Percentiles rank a stretch among this genome's conserved stretches.
Conservation (phyloP, 2,888 invertebrate species). For the Cistogaster globosa region DNA sequence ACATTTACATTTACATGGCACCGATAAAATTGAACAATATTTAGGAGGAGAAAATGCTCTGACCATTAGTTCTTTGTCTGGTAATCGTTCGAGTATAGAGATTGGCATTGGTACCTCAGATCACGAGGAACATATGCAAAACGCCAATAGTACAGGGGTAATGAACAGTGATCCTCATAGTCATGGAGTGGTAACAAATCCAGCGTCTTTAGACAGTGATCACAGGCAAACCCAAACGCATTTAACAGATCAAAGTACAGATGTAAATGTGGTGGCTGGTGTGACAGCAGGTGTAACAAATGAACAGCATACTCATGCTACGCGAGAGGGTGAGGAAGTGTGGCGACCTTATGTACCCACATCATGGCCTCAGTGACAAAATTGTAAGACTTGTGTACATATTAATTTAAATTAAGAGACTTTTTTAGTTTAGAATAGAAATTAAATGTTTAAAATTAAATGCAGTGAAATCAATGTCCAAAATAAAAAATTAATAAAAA, state of each 20-base stretch:
- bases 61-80: conserved; percentile 85
- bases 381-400: conserved; percentile 71
- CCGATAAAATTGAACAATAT: conserved; percentile 87
- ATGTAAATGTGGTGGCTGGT: conserved; percentile 72
- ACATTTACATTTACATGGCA: conserved; percentile 89
- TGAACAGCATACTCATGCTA: conserved; percentile 80
- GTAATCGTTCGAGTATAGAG: conserved; percentile 84
- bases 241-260: conserved; percentile 73
- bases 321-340: conserved; percentile 82
- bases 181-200: conserved; percentile 57
- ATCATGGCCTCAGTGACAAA: conserved; percentile 70
- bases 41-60: conserved; percentile 85
- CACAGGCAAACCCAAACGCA: conserved; percentile 66
- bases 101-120: conserved; percentile 83
- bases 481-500: neutral
- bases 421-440: conserved; percentile 22
- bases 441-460: neutral
- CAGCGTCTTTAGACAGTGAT: conserved; percentile 51
- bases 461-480: conserved; percentile 19
- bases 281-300: conserved; percentile 48
- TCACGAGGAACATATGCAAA: conserved; percentile 76
- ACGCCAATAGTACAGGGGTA: conserved; percentile 29
- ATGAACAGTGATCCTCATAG: conserved; percentile 63
- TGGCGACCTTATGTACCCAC: conserved; percentile 87
- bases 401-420: conserved; percentile 66